Base-by-base conservation (phyloP, 2,888 invertebrate genomes). In the Meliscaeva auricollis region DNA sequence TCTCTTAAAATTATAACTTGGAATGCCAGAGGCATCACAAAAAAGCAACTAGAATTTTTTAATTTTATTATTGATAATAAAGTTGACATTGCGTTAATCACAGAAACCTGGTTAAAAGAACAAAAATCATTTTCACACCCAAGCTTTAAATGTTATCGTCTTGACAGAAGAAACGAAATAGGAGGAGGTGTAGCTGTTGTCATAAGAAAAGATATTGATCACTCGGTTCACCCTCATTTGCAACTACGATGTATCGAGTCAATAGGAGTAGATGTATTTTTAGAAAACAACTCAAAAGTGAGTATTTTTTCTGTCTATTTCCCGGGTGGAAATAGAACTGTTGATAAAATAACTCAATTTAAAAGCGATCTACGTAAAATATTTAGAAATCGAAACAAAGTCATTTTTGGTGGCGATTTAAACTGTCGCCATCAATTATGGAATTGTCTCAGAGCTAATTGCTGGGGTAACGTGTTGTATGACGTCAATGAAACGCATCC, bases 1-100 rank as follows among this genome's bases (percentile, higher is more conserved):
- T 32, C 32, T 32, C 32, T 32, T 32, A 32, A 32, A 32, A 32
- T 32, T 32, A 32, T 32, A 38, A 54, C n/a, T n/a, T n/a, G n/a
- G n/a, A n/a, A n/a, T n/a, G n/a, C n/a, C n/a, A n/a, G n/a, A n/a
- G n/a, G n/a, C 54, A 69, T 69, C 8, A 46, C 30, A 11, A 56
- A 46, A 44, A 70, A 58, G 44, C 26, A 46, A 70, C 11, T 56
- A 13, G 44, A 70, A 46, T 70, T 70, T 70, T 70, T 70, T 13
- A 70, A 70, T 22, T 70, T 58, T 35, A 56, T 70, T 20, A 58
- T 11, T 9, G 32, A 48, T 70, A 32, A 56, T 30, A 70, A 56
- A 46, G 32, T 70, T 56, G 56, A 70, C 32, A 70, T 70, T 70
- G 70, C 58, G 1, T 32, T 70, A 48, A 32, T 58, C 17, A 46